Conservation (phyloP, 2,113 vertebrate genomes). For the Centropus unirufus region DNA sequence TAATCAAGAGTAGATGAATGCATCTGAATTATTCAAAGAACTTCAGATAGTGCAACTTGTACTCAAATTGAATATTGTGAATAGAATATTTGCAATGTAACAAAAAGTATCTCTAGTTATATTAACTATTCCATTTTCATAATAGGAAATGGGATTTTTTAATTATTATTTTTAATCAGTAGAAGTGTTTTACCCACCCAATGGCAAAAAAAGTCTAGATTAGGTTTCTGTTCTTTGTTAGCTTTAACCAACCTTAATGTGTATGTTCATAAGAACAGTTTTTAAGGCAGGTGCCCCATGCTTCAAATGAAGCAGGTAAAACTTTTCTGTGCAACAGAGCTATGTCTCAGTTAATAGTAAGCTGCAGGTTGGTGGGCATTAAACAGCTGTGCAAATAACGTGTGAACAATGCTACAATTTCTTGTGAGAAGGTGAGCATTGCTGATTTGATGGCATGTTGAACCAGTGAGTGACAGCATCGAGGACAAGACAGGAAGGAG, state of each 20-base stretch:
- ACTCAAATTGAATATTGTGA: slow-evolving; percentile 76
- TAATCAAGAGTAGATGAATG: slow-evolving; percentile 79
- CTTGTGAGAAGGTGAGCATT: not conserved
- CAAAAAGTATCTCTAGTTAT: slow-evolving; percentile 34
- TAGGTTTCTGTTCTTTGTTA: not conserved
- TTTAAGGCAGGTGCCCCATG: not conserved
- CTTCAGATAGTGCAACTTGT: slow-evolving; percentile 75
- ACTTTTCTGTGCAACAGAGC: not conserved
- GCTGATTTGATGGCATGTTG: not conserved
- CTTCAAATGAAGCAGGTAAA: not conserved
- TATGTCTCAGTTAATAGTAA: not conserved
- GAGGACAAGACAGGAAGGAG: not conserved
- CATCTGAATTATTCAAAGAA: slow-evolving; percentile 74
- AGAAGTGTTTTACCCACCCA: not conserved
- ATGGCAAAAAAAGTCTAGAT: not conserved
- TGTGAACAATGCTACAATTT: not conserved
- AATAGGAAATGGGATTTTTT: not conserved
- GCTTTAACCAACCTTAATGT: not conserved
- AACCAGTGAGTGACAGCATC: not conserved
- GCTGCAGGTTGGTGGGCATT: not conserved
- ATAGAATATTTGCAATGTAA: slow-evolving; percentile 59
- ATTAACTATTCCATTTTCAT: slow-evolving; percentile 42
- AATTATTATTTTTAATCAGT: not conserved
- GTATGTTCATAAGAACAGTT: not conserved
- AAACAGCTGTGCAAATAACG: not conserved